A percentile compares a stretch with the other conserved stretches of the same genome.
Evolutionary conservation across 2,888 invertebrate genomes (phyloP).

Genomic region (Adineta ricciae): DNA sequence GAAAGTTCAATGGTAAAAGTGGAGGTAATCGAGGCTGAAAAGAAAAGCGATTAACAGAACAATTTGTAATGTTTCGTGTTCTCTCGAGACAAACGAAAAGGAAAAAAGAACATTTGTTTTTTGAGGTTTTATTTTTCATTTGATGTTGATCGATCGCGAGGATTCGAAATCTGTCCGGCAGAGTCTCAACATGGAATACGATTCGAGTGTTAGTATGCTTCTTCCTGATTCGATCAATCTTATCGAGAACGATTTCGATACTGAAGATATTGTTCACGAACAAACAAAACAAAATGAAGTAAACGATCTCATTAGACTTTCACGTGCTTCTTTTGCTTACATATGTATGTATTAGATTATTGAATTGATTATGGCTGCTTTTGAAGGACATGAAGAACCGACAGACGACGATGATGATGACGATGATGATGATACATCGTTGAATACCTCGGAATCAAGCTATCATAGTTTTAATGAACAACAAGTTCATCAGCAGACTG

Average conservation of each 20-base stretch:
- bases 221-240: background rate
- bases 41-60: background rate
- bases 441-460: background rate
- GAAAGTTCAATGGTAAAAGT: background rate
- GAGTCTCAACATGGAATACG: background rate
- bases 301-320: background rate
- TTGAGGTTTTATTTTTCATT: background rate
- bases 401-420: background rate
- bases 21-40: background rate
- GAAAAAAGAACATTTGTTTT: background rate
- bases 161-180: background rate
- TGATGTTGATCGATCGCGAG: background rate
- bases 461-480: background rate
- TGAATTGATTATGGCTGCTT: background rate
- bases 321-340: background rate
- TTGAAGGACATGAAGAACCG: background rate
- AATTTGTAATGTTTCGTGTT: background rate
- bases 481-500: background rate
- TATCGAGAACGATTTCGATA: background rate
- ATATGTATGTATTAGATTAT: background rate
- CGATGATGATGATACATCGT: background rate
- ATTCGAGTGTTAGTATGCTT: background rate
- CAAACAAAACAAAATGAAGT: slow-evolving; percentile 17
- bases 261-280: slow-evolving; percentile 1
- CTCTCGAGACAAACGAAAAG: background rate